Conservation (phyloP, 2,113 vertebrate genomes). For the Tamias sibiricus region DNA sequence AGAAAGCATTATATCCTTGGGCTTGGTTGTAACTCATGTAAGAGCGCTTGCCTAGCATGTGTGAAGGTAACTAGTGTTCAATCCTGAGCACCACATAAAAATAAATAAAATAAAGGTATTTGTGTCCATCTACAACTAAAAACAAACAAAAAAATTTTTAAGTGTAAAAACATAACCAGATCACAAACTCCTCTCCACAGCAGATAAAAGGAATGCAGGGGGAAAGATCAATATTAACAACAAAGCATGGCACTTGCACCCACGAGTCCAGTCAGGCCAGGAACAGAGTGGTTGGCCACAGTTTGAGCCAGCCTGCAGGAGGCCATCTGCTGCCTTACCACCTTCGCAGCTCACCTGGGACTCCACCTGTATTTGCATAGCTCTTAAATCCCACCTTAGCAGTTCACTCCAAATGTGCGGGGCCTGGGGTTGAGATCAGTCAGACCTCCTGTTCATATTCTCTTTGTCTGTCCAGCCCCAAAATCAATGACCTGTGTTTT, state of each 20-base stretch:
- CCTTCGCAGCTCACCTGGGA: neutral
- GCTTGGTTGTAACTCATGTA: no score
- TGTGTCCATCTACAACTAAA: no score
- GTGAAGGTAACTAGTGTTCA: no score
- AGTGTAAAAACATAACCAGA: neutral
- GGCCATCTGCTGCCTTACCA: no score
- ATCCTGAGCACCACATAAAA: no score
- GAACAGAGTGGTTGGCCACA: neutral
- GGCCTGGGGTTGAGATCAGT: slow-evolving; percentile 6
- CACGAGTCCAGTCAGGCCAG: neutral
- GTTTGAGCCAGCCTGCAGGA: neutral
- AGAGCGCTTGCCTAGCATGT: no score
- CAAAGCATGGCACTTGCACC: neutral
- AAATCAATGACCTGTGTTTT: slow-evolving; percentile 66
- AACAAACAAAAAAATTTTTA: no score
- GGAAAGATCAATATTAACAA: neutral
- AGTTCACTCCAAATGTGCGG: neutral
- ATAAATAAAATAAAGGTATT: no score
- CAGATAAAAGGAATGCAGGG: neutral
- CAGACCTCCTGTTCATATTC: slow-evolving; percentile 35
- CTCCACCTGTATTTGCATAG: neutral
- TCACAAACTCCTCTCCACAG: neutral
- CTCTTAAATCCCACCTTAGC: neutral
- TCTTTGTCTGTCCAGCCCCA: slow-evolving; percentile 13
- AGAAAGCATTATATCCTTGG: neutral